phyloP scores from a whole-genome alignment of 2,113 vertebrate species.

The Oplegnathus fasciatus region DNA sequence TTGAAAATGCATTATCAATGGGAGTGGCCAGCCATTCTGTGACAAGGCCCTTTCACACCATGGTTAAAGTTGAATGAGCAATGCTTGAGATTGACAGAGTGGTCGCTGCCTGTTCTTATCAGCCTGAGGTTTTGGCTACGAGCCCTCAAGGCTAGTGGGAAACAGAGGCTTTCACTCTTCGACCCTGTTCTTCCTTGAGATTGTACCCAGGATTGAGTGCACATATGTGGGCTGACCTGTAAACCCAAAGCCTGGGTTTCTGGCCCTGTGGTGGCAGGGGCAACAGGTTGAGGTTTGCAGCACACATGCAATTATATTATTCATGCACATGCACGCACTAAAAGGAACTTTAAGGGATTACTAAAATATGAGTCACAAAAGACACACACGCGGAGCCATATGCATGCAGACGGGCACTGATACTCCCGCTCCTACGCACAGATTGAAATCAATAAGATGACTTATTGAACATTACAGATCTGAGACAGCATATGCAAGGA shows the following conservation, averaged over 20 bases:
- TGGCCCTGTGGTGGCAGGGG: slow-evolving; percentile 11
- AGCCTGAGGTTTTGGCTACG: slow-evolving; percentile 28
- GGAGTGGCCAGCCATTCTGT: slow-evolving; percentile 13
- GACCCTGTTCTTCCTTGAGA: slow-evolving; percentile 27
- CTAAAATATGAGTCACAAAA: slow-evolving; percentile 34
- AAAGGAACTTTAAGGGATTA: slow-evolving; percentile 19
- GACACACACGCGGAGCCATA: not conserved
- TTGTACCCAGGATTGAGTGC: slow-evolving; percentile 6
- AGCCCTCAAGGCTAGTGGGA: slow-evolving; percentile 25
- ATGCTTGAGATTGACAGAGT: slow-evolving; percentile 30
- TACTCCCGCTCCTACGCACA: not conserved
- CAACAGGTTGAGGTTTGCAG: slow-evolving; percentile 29
- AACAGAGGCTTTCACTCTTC: slow-evolving; percentile 30
- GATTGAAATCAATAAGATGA: slow-evolving; percentile 48
- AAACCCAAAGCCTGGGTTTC: slow-evolving; percentile 3
- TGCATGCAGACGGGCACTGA: not conserved
- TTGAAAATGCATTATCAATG: slow-evolving; percentile 16
- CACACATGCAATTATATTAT: slow-evolving; percentile 37
- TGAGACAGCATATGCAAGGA: slow-evolving; percentile 35
- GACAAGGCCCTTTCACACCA: slow-evolving; percentile 27
- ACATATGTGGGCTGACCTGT: slow-evolving; percentile 41
- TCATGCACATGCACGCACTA: slow-evolving; percentile 26
- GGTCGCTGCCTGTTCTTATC: slow-evolving; percentile 43
- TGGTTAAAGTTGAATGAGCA: slow-evolving; percentile 24
- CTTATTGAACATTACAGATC: slow-evolving; percentile 52